Percentiles rank a stretch among this genome's conserved stretches.
Conservation (phyloP, 2,888 invertebrate species). For the Eueremaeus valkanovi region DNA sequence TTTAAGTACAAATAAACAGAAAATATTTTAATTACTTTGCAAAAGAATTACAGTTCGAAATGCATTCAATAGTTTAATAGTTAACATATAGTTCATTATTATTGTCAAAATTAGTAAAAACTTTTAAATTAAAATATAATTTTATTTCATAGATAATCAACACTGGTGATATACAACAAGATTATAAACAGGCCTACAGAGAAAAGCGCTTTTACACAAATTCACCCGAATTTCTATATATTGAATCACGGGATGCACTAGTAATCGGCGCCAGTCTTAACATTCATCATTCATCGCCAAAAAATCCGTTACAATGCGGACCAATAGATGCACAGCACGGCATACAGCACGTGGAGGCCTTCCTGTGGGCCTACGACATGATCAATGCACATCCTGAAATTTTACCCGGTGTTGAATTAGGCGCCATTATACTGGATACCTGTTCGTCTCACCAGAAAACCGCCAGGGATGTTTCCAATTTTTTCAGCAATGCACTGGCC, state of each 20-base stretch:
- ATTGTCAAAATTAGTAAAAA: too few relatives aligned
- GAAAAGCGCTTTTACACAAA: conserved; percentile 41
- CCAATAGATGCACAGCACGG: conserved; percentile 47
- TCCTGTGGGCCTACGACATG: conserved; percentile 52
- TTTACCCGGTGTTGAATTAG: conserved; percentile 48
- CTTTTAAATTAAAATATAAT: not conserved
- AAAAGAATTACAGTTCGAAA: too few relatives aligned
- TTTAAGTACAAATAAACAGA: too few relatives aligned
- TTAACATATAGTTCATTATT: too few relatives aligned
- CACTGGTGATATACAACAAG: conserved; percentile 36
- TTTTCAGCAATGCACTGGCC: conserved; percentile 45
- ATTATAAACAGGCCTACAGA: conserved; percentile 39
- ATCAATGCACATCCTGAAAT: conserved; percentile 47
- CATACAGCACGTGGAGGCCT: conserved; percentile 52
- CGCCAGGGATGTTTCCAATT: conserved; percentile 46
- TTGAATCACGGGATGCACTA: conserved; percentile 49
- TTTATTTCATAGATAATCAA: not conserved
- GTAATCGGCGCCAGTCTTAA: conserved; percentile 53
- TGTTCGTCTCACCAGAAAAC: conserved; percentile 49
- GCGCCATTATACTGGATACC: conserved; percentile 49
- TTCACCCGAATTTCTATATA: conserved; percentile 44
- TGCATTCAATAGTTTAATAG: too few relatives aligned
- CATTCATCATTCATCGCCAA: conserved; percentile 51
- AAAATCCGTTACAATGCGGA: conserved; percentile 50
- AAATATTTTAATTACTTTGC: too few relatives aligned